Conservation (phyloP, 1,140 invertebrate genomes). For the Drosophila neocordata region DNA sequence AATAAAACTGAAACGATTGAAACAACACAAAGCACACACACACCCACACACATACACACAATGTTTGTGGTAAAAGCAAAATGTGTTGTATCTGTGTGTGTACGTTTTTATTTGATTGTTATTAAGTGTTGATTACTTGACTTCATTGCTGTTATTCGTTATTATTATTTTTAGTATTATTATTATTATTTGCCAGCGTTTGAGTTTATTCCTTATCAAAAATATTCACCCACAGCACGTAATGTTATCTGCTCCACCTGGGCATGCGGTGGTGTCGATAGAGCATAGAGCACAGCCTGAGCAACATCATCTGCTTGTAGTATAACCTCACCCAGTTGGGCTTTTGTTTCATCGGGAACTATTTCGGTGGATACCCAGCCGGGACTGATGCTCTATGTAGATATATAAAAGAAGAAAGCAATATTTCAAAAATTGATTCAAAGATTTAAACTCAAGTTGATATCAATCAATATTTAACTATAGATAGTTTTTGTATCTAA, state of each 20-base stretch:
- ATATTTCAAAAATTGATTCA: too few species aligned
- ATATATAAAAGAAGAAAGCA: background rate
- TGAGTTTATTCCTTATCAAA: conserved; percentile 39
- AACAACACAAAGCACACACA: conserved; percentile 15
- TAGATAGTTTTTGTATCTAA: too few species aligned
- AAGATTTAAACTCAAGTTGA: too few species aligned
- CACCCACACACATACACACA: conserved; percentile 25
- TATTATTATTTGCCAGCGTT: background rate
- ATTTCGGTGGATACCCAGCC: conserved; percentile 86
- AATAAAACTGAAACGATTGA: conserved; percentile 55
- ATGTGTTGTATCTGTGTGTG: background rate
- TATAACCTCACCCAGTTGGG: conserved; percentile 60
- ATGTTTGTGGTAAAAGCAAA: conserved; percentile 30
- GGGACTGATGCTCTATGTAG: conserved; percentile 85
- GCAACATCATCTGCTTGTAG: conserved; percentile 84
- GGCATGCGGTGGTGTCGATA: conserved; percentile 85
- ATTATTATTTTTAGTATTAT: conserved; percentile 7
- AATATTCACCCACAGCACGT: conserved; percentile 78
- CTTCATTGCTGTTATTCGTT: conserved; percentile 19
- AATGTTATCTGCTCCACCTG: conserved; percentile 85
- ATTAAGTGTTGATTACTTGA: conserved; percentile 61
- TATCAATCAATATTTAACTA: too few species aligned
- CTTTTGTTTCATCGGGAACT: conserved; percentile 65
- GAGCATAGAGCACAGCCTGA: conserved; percentile 85
- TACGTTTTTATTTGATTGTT: conserved; percentile 52